Base-by-base conservation (phyloP, 2,113 vertebrate species). In the Pagrus major region DNA sequence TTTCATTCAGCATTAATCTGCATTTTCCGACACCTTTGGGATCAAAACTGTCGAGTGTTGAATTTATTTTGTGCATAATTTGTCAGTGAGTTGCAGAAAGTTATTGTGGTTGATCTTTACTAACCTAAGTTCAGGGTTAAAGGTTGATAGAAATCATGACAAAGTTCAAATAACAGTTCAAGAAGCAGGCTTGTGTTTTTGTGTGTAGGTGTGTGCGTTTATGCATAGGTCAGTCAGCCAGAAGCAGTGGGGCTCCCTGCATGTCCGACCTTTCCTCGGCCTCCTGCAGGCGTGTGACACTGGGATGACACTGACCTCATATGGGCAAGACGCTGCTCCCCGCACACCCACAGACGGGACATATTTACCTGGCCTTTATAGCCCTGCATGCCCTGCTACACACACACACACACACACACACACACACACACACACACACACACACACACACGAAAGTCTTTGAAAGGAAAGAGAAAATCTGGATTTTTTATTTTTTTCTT, bases 241-340 rank as follows among this genome's bases (percentile, higher is more conserved):
- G 66, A 42, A 39, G 31, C 70, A 78, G 59, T 31, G 16, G 44
- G 58, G 37, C 29, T 55, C 59, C 10, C 71, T 69, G 61, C 42
- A 70, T 71, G 58, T 60, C 35, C 84, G 77, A 85, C 85, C 73
- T 90, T 83, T 83, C 46, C 29, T 55, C 15, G 3, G 66, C 71
- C 55, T 80, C 76, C 56, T 1, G 29, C 51, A 74, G 76, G 29
- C 63, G 69, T 66, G 5, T 42, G 68, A 86, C 71, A 70, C 61
- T 12, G 29, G 29, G 49, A 52, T 74, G 77, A 83, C 64, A 59
- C 72, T 77, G 75, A 81, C 76, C 81, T 21, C 51, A 52, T 76
- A 27, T 21, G 0, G 54, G 29, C 64, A 46, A 70, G 64, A 67
- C 1, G 2, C 52, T 27, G 59, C 15, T 21, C 35, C 27, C 37